A percentile compares a stretch with the other conserved stretches of the same genome.
These are phyloP conservation scores for Clostera curtula DNA, from an alignment of 2,888 invertebrate species.

Conservation along the genomic window DNA sequence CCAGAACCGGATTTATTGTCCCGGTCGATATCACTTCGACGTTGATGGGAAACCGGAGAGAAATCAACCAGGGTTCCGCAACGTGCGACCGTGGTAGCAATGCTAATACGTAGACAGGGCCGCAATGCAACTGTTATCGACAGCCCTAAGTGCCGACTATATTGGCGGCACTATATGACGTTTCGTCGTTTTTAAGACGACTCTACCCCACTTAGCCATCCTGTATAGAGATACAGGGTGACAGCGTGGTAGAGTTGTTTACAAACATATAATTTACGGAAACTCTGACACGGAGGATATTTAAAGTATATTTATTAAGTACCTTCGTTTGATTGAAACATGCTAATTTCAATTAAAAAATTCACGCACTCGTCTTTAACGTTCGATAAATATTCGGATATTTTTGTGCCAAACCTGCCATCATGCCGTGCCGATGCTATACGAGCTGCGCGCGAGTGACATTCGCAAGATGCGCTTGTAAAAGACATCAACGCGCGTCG, in stretches of 20 bases:
- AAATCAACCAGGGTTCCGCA: constrained; percentile 37
- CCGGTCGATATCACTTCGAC: constrained; percentile 54
- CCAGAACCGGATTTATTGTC: constrained; percentile 71
- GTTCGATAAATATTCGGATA: no score
- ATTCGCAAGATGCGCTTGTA: constrained; percentile 26
- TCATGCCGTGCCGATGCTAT: constrained; percentile 21
- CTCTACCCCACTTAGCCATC: no score
- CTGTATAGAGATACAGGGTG: no score
- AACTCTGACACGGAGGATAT: no score
- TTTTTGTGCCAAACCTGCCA: no score
- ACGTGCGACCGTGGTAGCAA: constrained; percentile 15
- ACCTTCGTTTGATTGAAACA: no score
- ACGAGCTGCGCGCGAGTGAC: constrained; percentile 21
- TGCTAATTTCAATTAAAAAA: no score
- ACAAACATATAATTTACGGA: no score
- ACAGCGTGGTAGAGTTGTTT: no score
- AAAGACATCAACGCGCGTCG: constrained; percentile 57
- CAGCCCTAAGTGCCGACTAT: constrained; percentile 19
- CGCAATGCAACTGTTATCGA: constrained; percentile 21
- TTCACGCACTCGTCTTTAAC: no score
- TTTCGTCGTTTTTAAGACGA: no score
- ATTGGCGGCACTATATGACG: constrained; percentile 12
- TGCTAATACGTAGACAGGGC: constrained; percentile 17
- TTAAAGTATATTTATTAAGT: no score
- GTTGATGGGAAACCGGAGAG: constrained; percentile 40